A percentile compares a stretch with the other conserved stretches of the same genome.
Evolutionary conservation across 2,113 vertebrate genomes (phyloP).

Genomic region (Anguilla japonica): DNA sequence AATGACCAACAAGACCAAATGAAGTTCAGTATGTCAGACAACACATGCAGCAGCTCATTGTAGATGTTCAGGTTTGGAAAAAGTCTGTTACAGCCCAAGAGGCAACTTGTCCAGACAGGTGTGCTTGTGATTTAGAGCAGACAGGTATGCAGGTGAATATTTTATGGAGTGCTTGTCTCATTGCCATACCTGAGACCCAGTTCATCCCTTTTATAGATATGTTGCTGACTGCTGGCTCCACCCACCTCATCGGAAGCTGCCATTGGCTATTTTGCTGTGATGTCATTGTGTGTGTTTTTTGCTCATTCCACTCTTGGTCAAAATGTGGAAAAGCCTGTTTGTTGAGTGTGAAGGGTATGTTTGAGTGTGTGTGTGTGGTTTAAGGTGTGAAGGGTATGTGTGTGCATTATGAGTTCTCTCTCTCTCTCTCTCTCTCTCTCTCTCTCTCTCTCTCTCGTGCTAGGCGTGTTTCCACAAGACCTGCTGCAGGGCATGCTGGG

Average conservation of each 20-base stretch:
- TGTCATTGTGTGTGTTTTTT: background rate
- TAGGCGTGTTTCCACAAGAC: constrained; percentile 89
- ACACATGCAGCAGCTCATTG: background rate
- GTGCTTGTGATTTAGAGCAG: background rate
- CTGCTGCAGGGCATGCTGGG: constrained; percentile 78
- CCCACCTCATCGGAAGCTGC: background rate
- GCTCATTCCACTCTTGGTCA: background rate
- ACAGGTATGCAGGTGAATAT: background rate
- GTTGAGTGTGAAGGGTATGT: background rate
- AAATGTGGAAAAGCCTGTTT: background rate
- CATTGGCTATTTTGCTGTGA: background rate
- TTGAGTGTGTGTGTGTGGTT: no score
- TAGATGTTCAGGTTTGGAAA: background rate
- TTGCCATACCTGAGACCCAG: background rate
- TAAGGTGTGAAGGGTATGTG: no score
- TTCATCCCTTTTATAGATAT: background rate
- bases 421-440: no score
- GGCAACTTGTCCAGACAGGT: background rate
- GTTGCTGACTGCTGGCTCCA: background rate
- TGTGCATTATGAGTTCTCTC: no score
- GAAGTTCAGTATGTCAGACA: background rate
- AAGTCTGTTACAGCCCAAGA: background rate
- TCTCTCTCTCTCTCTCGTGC: constrained; percentile 55
- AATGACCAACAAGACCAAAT: background rate
- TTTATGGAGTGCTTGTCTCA: background rate